Base-by-base conservation (phyloP, 2,113 vertebrate genomes). In the Strix uralensis region DNA sequence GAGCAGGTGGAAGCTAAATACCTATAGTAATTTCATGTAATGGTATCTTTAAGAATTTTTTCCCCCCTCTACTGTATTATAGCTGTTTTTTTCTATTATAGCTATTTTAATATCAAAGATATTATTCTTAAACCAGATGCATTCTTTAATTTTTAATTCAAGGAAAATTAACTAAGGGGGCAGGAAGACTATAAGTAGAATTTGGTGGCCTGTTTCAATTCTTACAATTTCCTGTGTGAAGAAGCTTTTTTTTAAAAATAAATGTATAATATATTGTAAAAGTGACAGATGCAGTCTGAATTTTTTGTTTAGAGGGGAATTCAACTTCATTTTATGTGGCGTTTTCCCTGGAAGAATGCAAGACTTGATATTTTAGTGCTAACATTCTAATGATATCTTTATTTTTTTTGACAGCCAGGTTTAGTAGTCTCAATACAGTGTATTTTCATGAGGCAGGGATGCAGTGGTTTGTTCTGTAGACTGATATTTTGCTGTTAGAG, bases 401-500 rank as follows among this genome's bases (percentile, higher is more conserved):
- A 1, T 42, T 62, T 67, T 30, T 44, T 44, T 47, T 67, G 7
- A 38, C 94, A 82, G 13, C 36, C 46, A 55, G n/a, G 6, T 10
- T n/a, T n/a, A n/a, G 40, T 61, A 86, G 38, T 88, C 47, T 34
- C 51, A 57, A 10, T 6, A 34, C 63, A 55, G 67, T 74, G 42
- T 77, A 54, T 97, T 96, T 96, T 92, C 61, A 88, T n/a, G 22
- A 83, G 65, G 69, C 59, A 85, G 40, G 29, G 89, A 51, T 94
- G 89, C 75, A 89, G 22, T 69, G 49, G 19, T 67, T 92, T 93
- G 36, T 46, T 85, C 59, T 88, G 79, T 59, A 88, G 36, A 38
- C 22, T 90, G 62, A 15, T 13, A 22, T 88, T 96, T 96, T 94
- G 74, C 85, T 88, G 26, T 75, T 82, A 84, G 80, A 84, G 74